phyloP scores from a whole-genome alignment of 2,797 vertebrate genomes.

The Fratercula arctica region DNA sequence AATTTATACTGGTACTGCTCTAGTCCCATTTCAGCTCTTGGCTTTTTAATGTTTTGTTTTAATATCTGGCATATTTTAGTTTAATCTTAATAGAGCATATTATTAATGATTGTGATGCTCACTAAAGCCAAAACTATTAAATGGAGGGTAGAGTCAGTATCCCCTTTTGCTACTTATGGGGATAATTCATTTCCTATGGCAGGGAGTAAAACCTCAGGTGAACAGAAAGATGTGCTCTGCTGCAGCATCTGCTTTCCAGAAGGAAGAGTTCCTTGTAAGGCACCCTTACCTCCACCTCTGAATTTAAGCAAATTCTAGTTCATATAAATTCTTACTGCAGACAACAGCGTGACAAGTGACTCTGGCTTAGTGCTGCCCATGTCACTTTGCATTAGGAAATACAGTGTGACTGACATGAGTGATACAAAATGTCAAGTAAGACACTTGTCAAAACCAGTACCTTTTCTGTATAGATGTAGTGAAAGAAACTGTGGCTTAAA shows the following conservation, averaged over 20 bases:
- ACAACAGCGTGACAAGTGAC: background rate
- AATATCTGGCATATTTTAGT: background rate
- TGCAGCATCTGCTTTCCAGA: background rate
- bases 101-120: background rate
- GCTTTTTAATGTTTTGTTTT: background rate
- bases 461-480: slow-evolving; percentile 12
- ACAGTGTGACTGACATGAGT: slow-evolving; percentile 23
- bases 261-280: background rate
- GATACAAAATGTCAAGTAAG: slow-evolving; percentile 56
- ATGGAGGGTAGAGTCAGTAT: background rate
- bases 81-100: background rate
- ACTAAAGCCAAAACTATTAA: background rate
- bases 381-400: slow-evolving; percentile 56
- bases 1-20: background rate
- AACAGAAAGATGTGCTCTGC: background rate
- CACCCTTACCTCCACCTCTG: background rate
- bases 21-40: background rate
- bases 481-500: slow-evolving; percentile 18
- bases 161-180: background rate
- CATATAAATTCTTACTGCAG: slow-evolving; percentile 43
- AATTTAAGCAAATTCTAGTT: slow-evolving; percentile 34
- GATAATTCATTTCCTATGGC: background rate
- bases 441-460: background rate
- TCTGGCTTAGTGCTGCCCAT: slow-evolving; percentile 22
- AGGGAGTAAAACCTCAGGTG: background rate